Evolutionary conservation across 2,888 invertebrate species (phyloP).

Genomic region (Lissocephala sabroskyi): DNA sequence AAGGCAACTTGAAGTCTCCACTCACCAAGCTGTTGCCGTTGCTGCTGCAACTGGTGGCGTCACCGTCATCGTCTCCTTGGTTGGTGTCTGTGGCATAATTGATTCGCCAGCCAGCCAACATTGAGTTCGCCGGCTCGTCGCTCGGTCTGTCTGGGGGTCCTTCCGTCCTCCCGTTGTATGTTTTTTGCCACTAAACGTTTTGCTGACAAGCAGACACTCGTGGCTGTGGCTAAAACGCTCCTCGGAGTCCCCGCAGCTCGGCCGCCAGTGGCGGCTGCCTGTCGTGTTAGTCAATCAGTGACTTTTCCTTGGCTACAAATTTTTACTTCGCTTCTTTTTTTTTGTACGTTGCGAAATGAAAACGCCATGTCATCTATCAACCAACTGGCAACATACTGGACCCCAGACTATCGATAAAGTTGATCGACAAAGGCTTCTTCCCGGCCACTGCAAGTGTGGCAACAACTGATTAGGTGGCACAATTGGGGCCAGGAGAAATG

Average conservation of each 20-base stretch:
- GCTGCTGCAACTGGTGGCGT: slow-evolving; percentile 23
- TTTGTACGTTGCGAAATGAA: no score
- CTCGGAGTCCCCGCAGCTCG: slow-evolving; percentile 21
- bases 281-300: slow-evolving; percentile 58
- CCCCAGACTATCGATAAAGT: no score
- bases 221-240: slow-evolving; percentile 11
- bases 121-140: slow-evolving; percentile 15
- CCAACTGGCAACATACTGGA: slow-evolving; percentile 38
- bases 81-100: slow-evolving; percentile 58
- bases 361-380: slow-evolving; percentile 64
- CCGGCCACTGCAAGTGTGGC: no score
- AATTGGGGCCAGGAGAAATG: no score
- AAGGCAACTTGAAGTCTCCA: slow-evolving; percentile 8
- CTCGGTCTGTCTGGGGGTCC: no score
- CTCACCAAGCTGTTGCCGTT: slow-evolving; percentile 9
- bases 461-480: no score
- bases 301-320: slow-evolving; percentile 58
- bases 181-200: slow-evolving; percentile 55
- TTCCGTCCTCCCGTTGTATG: no score
- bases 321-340: no score
- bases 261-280: slow-evolving; percentile 29
- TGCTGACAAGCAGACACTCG: slow-evolving; percentile 58
- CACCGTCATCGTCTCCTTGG: no score
- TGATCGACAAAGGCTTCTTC: no score
- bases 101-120: slow-evolving; percentile 53